phyloP scores from a whole-genome alignment of 2,797 vertebrate species.

The Acomys russatus region DNA sequence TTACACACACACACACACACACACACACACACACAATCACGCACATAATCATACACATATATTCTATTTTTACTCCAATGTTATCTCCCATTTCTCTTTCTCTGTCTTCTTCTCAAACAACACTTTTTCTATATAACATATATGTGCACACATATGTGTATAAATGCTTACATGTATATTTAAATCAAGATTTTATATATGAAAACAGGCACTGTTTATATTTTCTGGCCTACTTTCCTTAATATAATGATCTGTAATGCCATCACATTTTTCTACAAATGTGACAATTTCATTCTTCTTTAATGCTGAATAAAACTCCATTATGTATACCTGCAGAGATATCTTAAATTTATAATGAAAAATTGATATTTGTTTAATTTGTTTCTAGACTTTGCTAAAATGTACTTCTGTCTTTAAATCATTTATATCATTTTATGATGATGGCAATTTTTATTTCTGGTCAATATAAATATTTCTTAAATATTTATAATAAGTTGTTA shows the following conservation, averaged over 20 bases:
- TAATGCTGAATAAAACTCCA: not conserved
- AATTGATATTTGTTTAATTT: not conserved
- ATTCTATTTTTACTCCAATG: not conserved
- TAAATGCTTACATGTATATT: not conserved
- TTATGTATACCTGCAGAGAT: not conserved
- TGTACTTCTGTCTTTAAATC: not conserved
- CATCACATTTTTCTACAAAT: not conserved
- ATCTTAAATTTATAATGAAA: not conserved
- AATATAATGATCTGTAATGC: not conserved
- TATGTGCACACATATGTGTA: not conserved
- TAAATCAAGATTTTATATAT: too few relatives aligned
- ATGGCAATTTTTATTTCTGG: not conserved
- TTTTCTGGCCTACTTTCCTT: not conserved
- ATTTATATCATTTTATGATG: not conserved
- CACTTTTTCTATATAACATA: not conserved
- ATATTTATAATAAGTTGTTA: slow-evolving; percentile 8
- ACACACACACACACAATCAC: not conserved
- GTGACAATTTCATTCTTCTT: not conserved
- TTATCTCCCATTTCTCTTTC: not conserved
- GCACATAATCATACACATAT: too few relatives aligned
- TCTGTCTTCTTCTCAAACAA: not conserved
- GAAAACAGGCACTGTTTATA: not conserved
- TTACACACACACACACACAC: not conserved
- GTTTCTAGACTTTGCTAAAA: not conserved
- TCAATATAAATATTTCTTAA: slow-evolving; percentile 25